These are phyloP conservation scores for Edolisoma coerulescens DNA, from an alignment of 2,113 vertebrate genomes.

Conservation along the genomic window DNA sequence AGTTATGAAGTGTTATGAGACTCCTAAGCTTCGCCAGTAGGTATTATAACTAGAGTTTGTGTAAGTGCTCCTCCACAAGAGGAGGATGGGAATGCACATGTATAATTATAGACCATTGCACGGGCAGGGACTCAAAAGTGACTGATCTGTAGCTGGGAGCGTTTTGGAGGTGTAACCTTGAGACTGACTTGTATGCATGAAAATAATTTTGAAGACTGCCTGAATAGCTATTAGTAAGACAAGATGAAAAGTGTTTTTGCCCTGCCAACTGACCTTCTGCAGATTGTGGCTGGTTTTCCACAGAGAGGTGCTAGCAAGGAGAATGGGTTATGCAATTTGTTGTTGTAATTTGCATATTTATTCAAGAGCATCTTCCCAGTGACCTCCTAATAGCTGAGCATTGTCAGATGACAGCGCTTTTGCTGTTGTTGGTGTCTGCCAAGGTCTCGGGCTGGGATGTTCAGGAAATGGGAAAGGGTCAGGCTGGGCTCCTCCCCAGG, in stretches of 20 bases:
- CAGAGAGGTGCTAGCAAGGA: background rate
- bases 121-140: background rate
- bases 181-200: background rate
- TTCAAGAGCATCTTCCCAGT: background rate
- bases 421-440: background rate
- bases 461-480: background rate
- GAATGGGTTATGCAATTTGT: conserved; percentile 5
- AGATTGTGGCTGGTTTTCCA: background rate
- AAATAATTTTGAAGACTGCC: background rate
- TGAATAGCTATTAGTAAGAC: background rate
- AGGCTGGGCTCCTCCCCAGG: background rate
- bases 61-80: background rate
- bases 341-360: conserved; percentile 18
- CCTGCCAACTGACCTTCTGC: background rate
- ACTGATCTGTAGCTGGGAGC: background rate
- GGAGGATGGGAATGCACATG: background rate
- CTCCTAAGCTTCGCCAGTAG: background rate
- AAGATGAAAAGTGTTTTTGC: conserved; percentile 12
- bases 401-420: background rate
- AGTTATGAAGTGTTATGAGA: background rate
- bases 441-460: background rate
- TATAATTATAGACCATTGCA: background rate
- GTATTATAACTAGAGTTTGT: background rate
- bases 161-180: background rate
- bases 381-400: background rate